These are phyloP conservation scores for Coturnix japonica DNA, from an alignment of 2,113 vertebrate species.

Conservation along the genomic window DNA sequence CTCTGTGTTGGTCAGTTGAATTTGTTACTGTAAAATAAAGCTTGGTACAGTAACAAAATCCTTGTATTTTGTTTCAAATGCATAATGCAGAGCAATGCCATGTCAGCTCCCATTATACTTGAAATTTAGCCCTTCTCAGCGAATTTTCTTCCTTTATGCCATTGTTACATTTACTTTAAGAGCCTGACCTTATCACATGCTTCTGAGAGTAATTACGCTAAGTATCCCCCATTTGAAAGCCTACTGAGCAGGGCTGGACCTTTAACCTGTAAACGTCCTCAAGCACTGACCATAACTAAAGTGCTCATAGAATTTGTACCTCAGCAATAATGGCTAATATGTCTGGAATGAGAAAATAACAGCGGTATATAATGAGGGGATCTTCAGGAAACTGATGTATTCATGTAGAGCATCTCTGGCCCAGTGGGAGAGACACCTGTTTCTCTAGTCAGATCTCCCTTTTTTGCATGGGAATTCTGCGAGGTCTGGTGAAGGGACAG, in stretches of 20 bases:
- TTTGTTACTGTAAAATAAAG: neutral
- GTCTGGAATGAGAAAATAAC: conserved; percentile 17
- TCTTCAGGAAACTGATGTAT: neutral
- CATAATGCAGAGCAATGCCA: neutral
- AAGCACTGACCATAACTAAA: neutral
- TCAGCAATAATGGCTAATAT: neutral
- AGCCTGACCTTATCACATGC: neutral
- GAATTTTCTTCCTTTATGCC: neutral
- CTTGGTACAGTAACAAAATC: neutral
- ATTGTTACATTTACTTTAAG: neutral
- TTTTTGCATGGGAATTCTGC: neutral
- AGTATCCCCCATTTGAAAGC: neutral
- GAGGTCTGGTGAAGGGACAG: neutral
- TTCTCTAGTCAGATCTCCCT: neutral
- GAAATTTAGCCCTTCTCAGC: neutral
- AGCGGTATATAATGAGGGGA: neutral
- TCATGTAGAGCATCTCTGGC: neutral
- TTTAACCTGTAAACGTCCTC: conserved; percentile 26
- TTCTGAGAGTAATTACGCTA: conserved; percentile 8
- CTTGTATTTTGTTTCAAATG: neutral
- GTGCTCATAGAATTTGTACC: neutral
- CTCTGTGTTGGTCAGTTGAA: neutral
- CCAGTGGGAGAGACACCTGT: neutral
- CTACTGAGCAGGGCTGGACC: conserved; percentile 8
- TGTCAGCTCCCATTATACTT: neutral